Conservation (phyloP, 2,113 vertebrate species). For the Caranx ignobilis region DNA sequence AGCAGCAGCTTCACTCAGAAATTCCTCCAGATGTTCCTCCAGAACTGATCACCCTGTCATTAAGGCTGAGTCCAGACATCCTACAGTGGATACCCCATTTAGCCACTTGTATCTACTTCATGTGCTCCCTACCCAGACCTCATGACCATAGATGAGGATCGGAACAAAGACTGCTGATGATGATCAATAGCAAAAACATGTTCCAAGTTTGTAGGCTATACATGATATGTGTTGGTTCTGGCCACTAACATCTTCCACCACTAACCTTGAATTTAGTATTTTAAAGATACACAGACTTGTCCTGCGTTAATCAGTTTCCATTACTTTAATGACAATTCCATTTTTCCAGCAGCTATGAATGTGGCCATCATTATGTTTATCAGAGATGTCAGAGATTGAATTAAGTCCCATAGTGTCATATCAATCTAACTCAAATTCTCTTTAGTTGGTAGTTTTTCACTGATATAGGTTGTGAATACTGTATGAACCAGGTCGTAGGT, state of each 20-base stretch:
- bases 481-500: background rate
- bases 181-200: too few relatives aligned
- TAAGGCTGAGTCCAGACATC: too few relatives aligned
- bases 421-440: conserved; percentile 19
- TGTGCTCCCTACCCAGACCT: too few relatives aligned
- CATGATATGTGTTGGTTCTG: background rate
- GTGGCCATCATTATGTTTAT: conserved; percentile 45
- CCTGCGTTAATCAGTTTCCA: background rate
- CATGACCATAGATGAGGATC: too few relatives aligned
- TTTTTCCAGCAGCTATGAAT: conserved; percentile 24
- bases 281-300: background rate
- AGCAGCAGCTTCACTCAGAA: too few relatives aligned
- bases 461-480: background rate
- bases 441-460: conserved; percentile 18
- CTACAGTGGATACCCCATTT: too few relatives aligned
- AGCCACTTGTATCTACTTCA: too few relatives aligned
- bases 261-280: background rate
- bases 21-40: too few relatives aligned
- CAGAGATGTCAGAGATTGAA: conserved; percentile 30
- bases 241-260: background rate
- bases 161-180: too few relatives aligned
- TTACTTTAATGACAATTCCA: conserved; percentile 14
- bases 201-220: background rate
- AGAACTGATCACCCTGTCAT: too few relatives aligned
- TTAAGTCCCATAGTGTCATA: background rate